A percentile compares a stretch with the other conserved stretches of the same genome.
Conservation (phyloP, 2,797 vertebrate genomes). For the Clarias pachynema region DNA sequence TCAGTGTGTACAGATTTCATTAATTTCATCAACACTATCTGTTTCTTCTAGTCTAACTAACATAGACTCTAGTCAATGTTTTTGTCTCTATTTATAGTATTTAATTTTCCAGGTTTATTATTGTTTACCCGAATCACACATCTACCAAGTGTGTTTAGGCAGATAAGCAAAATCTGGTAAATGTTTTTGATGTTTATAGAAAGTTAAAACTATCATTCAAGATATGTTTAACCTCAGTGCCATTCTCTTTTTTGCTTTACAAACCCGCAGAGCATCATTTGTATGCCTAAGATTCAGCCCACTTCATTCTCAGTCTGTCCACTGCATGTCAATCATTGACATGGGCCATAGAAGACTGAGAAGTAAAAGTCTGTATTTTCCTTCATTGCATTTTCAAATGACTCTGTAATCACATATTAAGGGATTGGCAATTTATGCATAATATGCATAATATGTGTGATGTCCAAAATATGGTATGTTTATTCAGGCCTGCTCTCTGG, state of each 20-base stretch:
- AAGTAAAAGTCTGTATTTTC: slow-evolving; percentile 46
- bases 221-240: slow-evolving; percentile 37
- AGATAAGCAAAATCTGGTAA: neutral
- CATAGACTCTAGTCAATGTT: neutral
- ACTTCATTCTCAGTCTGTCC: slow-evolving; percentile 41
- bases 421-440: slow-evolving; percentile 37
- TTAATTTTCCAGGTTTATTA: neutral
- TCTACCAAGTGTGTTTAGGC: neutral
- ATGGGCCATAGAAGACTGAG: slow-evolving; percentile 18
- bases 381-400: slow-evolving; percentile 45
- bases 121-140: neutral
- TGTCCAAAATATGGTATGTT: slow-evolving; percentile 27
- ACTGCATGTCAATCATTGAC: slow-evolving; percentile 42
- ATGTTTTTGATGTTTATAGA: slow-evolving; percentile 31
- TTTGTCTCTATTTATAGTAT: neutral
- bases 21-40: neutral
- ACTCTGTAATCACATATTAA: slow-evolving; percentile 48
- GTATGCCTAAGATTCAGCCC: slow-evolving; percentile 39
- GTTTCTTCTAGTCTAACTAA: neutral
- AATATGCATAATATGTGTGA: slow-evolving; percentile 40
- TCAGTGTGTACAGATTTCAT: too few species aligned
- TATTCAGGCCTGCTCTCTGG: slow-evolving; percentile 9
- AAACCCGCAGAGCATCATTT: slow-evolving; percentile 26
- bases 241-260: slow-evolving; percentile 13
- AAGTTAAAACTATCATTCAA: slow-evolving; percentile 35